Percentiles rank a stretch among this genome's conserved stretches.
phyloP scores from a whole-genome alignment of 1,140 invertebrate species.

The Megathymus violae region DNA sequence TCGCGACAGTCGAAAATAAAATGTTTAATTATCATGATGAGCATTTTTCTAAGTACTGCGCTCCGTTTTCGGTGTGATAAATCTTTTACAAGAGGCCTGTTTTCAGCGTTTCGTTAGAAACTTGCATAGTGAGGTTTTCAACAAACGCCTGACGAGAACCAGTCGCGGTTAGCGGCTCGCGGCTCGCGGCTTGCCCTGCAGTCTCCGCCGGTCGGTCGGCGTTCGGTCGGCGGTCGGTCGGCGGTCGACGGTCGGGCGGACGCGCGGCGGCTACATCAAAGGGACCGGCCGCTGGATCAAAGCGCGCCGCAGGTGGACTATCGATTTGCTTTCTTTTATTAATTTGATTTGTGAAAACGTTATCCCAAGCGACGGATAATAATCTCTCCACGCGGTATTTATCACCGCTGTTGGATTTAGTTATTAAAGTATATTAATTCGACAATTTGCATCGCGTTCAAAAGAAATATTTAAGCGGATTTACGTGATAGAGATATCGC shows the following conservation, averaged over 20 bases:
- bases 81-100: slow-evolving; percentile 39
- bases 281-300: slow-evolving; percentile 51
- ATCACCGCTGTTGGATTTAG: slow-evolving; percentile 25
- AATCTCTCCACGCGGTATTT: slow-evolving; percentile 28
- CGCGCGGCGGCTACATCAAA: slow-evolving; percentile 42
- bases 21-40: too few species aligned
- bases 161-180: too few species aligned
- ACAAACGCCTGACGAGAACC: slow-evolving; percentile 57
- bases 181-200: too few species aligned
- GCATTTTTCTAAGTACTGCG: too few species aligned
- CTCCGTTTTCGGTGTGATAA: too few species aligned
- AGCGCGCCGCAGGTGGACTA: slow-evolving; percentile 46
- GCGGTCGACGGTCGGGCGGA: slow-evolving; percentile 27
- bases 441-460: slow-evolving; percentile 29
- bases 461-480: slow-evolving; percentile 29
- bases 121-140: slow-evolving; percentile 56
- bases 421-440: slow-evolving; percentile 33
- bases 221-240: too few species aligned
- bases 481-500: slow-evolving; percentile 21
- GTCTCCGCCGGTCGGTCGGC: too few species aligned
- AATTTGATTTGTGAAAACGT: slow-evolving; percentile 49
- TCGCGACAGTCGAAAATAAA: too few species aligned
- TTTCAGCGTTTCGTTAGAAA: slow-evolving; percentile 52
- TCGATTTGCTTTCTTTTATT: slow-evolving; percentile 48
- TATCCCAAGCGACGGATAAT: slow-evolving; percentile 42